These are phyloP conservation scores for Sarcophaga bullata DNA, from an alignment of 1,140 invertebrate genomes.

Conservation along the genomic window DNA sequence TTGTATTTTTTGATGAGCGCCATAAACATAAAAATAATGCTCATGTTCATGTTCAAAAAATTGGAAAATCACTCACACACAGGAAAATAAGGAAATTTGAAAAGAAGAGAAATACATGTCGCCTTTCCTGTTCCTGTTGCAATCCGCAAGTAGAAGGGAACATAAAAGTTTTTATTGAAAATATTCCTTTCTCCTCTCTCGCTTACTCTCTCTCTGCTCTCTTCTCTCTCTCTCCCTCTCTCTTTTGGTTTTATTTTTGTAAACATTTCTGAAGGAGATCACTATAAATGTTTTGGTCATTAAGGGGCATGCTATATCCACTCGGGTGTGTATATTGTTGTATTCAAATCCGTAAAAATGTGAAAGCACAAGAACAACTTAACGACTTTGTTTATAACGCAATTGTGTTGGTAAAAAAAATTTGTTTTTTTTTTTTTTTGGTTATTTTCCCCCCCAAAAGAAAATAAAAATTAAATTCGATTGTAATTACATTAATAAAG, in stretches of 20 bases:
- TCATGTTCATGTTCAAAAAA: background rate
- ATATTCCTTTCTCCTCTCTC: too few species aligned
- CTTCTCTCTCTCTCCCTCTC: too few species aligned
- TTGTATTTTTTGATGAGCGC: background rate
- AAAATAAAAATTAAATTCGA: background rate
- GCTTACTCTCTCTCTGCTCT: too few species aligned
- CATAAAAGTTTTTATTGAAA: background rate
- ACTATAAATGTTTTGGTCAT: background rate
- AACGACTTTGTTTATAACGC: conserved; percentile 3
- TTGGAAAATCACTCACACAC: background rate
- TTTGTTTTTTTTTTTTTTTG: background rate
- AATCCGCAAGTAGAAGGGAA: background rate
- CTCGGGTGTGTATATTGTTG: background rate
- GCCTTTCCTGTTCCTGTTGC: background rate
- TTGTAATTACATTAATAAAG: conserved; percentile 11
- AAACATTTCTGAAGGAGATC: background rate
- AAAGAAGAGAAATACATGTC: background rate
- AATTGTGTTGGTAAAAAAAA: background rate
- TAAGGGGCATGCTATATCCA: background rate
- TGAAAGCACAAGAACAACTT: background rate
- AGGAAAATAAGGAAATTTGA: background rate
- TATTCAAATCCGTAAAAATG: background rate
- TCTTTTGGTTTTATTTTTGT: background rate
- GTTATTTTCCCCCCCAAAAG: too few species aligned
- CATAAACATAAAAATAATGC: conserved; percentile 5